These are phyloP conservation scores for Rhagium mordax DNA, from an alignment of 2,888 invertebrate genomes.

Conservation along the genomic window DNA sequence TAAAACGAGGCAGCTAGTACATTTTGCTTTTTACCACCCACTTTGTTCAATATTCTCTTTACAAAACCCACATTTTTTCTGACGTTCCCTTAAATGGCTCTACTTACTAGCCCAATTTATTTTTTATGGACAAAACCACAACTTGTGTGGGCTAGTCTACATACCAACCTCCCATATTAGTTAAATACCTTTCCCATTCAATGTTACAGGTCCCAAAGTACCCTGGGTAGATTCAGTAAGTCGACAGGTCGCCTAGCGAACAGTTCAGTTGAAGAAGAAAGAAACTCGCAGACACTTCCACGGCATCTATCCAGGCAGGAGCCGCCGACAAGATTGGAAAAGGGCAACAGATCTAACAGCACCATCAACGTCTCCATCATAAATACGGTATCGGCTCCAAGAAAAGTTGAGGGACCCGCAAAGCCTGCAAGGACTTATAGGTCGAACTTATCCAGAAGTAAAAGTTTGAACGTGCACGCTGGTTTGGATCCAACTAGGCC, in stretches of 20 bases:
- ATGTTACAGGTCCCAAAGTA: constrained; percentile 79
- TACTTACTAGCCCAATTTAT: constrained; percentile 26
- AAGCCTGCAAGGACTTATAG: constrained; percentile 88
- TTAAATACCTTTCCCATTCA: constrained; percentile 53
- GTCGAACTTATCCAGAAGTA: constrained; percentile 82
- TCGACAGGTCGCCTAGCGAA: constrained; percentile 81
- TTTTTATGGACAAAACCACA: constrained; percentile 35
- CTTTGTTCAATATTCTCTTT: constrained; percentile 5
- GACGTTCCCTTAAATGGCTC: constrained; percentile 24
- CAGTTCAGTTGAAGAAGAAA: constrained; percentile 69
- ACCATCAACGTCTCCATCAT: constrained; percentile 80
- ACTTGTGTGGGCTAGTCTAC: constrained; percentile 34
- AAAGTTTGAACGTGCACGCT: constrained; percentile 87
- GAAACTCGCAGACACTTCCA: constrained; percentile 85
- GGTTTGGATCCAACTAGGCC: constrained; percentile 58
- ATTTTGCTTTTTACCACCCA: constrained; percentile 5
- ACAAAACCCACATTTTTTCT: constrained; percentile 29
- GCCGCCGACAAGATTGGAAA: constrained; percentile 69
- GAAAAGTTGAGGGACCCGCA: constrained; percentile 74
- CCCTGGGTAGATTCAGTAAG: constrained; percentile 88
- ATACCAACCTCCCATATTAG: constrained; percentile 24
- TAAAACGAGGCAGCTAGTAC: background rate
- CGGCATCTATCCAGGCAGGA: constrained; percentile 70
- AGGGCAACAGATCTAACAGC: constrained; percentile 74
- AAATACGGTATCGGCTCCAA: constrained; percentile 70